These are phyloP conservation scores for Octodon degus DNA, from an alignment of 2,113 vertebrate genomes.

Conservation along the genomic window DNA sequence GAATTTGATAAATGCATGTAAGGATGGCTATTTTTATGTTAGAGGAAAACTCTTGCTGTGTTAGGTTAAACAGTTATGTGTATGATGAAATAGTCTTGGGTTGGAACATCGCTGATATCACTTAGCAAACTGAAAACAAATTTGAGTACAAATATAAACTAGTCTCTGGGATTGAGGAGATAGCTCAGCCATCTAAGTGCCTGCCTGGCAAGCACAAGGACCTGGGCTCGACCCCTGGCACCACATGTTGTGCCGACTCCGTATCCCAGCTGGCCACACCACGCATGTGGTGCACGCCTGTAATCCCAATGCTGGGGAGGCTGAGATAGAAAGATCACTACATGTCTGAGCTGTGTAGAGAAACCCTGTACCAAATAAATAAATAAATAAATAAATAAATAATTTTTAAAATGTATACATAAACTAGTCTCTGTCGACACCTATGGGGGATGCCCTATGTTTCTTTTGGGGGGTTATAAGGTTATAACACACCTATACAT, in stretches of 20 bases:
- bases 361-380: too few species aligned
- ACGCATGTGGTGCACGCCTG: too few species aligned
- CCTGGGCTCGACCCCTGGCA: too few species aligned
- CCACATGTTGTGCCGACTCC: too few species aligned
- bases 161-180: neutral
- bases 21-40: neutral
- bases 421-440: neutral
- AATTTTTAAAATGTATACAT: neutral
- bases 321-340: too few species aligned
- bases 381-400: too few species aligned
- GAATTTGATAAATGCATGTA: neutral
- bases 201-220: too few species aligned
- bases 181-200: too few species aligned
- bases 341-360: too few species aligned
- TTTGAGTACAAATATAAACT: neutral
- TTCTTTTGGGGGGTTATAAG: neutral
- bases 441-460: neutral
- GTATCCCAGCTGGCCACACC: too few species aligned
- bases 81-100: neutral
- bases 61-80: neutral
- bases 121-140: slow-evolving; percentile 1
- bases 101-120: neutral
- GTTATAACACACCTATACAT: neutral
- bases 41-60: neutral
- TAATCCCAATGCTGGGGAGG: too few species aligned